A percentile compares a stretch with the other conserved stretches of the same genome.
Evolutionary conservation across 1,140 invertebrate species (phyloP).

Genomic region (Drosophila eugracilis): DNA sequence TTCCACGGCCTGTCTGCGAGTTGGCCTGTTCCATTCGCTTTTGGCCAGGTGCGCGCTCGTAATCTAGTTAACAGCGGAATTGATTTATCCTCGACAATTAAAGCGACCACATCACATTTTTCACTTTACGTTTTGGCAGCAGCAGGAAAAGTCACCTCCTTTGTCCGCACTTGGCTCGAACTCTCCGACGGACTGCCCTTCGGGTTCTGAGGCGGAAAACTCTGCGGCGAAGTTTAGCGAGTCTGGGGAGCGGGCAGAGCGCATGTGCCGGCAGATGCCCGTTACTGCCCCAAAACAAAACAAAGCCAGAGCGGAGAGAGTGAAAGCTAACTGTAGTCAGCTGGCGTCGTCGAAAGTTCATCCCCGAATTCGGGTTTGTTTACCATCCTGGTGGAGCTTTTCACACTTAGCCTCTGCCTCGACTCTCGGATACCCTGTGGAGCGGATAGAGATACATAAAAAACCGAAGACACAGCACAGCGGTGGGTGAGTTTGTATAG

Average conservation of each 20-base stretch:
- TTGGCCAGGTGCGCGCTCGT: constrained; percentile 11
- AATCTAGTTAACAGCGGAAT: constrained; percentile 33
- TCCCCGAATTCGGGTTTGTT: constrained; percentile 48
- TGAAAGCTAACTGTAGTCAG: constrained; percentile 64
- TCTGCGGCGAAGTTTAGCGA: constrained; percentile 71
- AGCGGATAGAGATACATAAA: neutral
- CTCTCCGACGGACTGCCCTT: constrained; percentile 66
- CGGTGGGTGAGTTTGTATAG: constrained; percentile 64
- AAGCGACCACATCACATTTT: constrained; percentile 41
- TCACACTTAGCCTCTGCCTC: neutral
- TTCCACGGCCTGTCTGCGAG: constrained; percentile 37
- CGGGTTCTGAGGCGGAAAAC: constrained; percentile 68
- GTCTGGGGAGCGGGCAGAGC: constrained; percentile 27
- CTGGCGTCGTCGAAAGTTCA: constrained; percentile 59
- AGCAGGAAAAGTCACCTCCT: constrained; percentile 36
- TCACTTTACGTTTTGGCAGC: constrained; percentile 28
- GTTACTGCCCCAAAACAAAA: constrained; percentile 72
- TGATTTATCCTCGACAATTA: constrained; percentile 39
- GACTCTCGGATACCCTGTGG: constrained; percentile 6
- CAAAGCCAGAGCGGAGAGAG: constrained; percentile 49
- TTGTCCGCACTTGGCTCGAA: constrained; percentile 40
- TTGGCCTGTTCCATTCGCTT: constrained; percentile 34
- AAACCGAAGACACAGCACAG: no score
- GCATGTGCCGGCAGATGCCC: constrained; percentile 54
- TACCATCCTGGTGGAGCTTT: constrained; percentile 55